Conservation (phyloP, 2,113 vertebrate species). For the Dendrocopos noguchii region DNA sequence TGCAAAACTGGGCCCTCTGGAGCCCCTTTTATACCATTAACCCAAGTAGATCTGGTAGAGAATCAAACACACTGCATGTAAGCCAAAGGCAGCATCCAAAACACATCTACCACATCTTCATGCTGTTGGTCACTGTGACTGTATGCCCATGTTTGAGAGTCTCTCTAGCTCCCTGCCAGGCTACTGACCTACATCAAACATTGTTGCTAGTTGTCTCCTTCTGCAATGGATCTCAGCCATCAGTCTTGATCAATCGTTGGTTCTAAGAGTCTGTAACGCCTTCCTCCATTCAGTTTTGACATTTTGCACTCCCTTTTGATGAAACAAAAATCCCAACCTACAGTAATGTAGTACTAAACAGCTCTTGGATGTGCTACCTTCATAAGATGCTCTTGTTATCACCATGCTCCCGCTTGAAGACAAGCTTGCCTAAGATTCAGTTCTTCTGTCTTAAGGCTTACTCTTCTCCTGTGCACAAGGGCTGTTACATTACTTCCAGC, state of each 20-base stretch:
- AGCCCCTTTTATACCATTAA: not conserved
- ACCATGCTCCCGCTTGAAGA: not conserved
- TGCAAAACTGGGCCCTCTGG: not conserved
- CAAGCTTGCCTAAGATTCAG: not conserved
- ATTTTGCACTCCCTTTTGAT: not conserved
- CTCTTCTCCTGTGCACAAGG: not conserved
- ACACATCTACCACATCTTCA: not conserved
- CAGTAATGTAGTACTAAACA: not conserved
- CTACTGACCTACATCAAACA: not conserved
- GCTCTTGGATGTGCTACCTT: not conserved
- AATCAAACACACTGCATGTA: not conserved
- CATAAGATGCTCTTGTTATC: not conserved
- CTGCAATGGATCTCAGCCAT: not conserved
- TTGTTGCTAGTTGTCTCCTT: not conserved
- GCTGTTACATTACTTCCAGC: not conserved
- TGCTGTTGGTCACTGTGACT: not conserved
- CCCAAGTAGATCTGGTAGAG: not conserved
- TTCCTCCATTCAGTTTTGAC: not conserved
- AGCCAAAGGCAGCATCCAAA: not conserved
- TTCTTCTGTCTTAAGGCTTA: not conserved
- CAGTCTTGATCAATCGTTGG: not conserved
- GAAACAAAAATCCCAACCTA: not conserved
- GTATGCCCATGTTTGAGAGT: not conserved
- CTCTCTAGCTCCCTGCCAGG: not conserved
- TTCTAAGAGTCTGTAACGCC: not conserved